phyloP scores from a whole-genome alignment of 2,797 vertebrate species.

The Mycteria americana region DNA sequence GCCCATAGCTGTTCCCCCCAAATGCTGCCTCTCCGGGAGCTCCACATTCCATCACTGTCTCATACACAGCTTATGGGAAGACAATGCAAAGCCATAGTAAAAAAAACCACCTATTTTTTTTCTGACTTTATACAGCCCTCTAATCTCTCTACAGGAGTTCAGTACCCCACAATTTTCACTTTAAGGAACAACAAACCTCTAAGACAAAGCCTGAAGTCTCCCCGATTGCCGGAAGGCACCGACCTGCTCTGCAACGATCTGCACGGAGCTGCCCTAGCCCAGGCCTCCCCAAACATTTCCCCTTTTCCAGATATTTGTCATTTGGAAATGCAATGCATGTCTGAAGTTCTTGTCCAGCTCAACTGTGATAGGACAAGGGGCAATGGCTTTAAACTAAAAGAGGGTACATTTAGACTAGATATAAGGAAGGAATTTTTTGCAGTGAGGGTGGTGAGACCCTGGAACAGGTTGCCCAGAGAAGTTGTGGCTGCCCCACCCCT shows the following conservation, averaged over 20 bases:
- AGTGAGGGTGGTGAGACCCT: neutral
- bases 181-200: neutral
- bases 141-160: neutral
- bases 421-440: neutral
- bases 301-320: neutral
- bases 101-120: rapidly evolving
- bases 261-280: neutral
- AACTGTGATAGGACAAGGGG: rapidly evolving
- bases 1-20: neutral
- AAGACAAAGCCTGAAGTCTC: neutral
- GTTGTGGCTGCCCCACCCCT: neutral
- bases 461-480: neutral
- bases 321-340: neutral
- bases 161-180: neutral
- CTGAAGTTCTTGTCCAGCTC: neutral
- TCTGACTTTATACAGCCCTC: neutral
- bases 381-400: neutral
- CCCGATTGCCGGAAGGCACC: neutral
- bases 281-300: neutral
- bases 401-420: neutral
- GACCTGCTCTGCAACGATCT: neutral
- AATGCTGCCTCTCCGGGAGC: rapidly evolving
- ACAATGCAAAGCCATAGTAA: neutral
- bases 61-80: neutral
- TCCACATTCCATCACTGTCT: neutral